phyloP scores from a whole-genome alignment of 2,888 invertebrate species.

The Nematopogon swammerdamellus region DNA sequence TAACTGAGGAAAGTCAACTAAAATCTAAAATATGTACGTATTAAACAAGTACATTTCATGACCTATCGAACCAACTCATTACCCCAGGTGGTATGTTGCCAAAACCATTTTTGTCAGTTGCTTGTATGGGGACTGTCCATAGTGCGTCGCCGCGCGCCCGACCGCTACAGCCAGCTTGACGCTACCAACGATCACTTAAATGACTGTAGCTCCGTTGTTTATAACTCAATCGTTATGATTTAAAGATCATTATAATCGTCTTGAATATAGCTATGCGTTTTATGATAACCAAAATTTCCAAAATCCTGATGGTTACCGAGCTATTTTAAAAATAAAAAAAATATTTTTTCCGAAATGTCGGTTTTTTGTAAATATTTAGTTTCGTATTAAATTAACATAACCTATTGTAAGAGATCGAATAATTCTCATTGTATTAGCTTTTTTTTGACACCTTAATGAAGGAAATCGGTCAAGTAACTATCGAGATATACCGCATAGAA shows the following conservation, averaged over 20 bases:
- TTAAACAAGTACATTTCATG: too few relatives aligned
- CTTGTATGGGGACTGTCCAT: too few relatives aligned
- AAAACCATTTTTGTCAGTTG: too few relatives aligned
- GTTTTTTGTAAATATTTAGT: constrained; percentile 1
- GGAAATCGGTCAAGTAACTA: constrained; percentile 1
- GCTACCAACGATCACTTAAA: constrained; percentile 1
- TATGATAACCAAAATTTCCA: not conserved
- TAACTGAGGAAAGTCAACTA: too few relatives aligned
- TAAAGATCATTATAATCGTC: not conserved
- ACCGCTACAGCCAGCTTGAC: not conserved
- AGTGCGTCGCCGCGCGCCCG: too few relatives aligned
- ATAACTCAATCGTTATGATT: not conserved
- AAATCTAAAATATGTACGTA: too few relatives aligned
- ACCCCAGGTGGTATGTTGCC: too few relatives aligned
- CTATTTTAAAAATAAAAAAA: not conserved
- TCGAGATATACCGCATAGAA: not conserved
- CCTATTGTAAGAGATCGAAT: not conserved
- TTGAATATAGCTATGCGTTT: not conserved
- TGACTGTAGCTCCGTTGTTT: constrained; percentile 1
- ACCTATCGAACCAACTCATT: too few relatives aligned
- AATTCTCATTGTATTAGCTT: not conserved
- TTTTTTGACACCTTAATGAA: constrained; percentile 1
- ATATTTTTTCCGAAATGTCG: not conserved
- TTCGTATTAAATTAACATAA: not conserved
- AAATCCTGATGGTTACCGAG: not conserved